Base-by-base conservation (phyloP, 2,888 invertebrate genomes). In the Agrotis segetum region DNA sequence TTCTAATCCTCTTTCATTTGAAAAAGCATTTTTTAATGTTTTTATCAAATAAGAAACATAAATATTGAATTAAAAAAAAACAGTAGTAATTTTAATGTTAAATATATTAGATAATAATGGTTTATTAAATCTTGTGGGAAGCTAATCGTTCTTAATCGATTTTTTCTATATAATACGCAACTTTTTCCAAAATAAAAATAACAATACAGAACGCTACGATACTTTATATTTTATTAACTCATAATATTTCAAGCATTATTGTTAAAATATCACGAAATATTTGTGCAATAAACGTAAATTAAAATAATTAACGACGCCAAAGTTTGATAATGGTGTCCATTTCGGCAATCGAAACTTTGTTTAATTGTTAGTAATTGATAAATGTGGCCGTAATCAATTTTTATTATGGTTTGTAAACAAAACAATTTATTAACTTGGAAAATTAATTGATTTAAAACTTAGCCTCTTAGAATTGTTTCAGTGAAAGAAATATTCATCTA, bases 331-430 rank as follows among this genome's bases (percentile, higher is more conserved):
- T 65, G 74, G 47, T 50, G 40, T 65, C 53, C 56, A 53, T 65
- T 79, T 63, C 50, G 56, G 49, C 77, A 61, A 74, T 77, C 60
- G 40, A 50, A 74, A 79, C 56, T 69, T 77, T 66, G 65, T 69
- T 65, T 53, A 56, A 73, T 62, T 71, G 62, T 63, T 58, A 74
- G 49, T 69, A 77, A 79, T 79, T 69, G 79, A 68, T 74, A 40
- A 62, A 79, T 79, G 77, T 58, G 67, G 49, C 53, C 49, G 73
- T 62, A 59, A 67, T 73, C 78, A 55, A 64, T 67, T 73, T 78
- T 56, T 72, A 64, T 79, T 68, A 79, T 19, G 55, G 16, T 17
- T 63, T 24, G 29, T 49, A 44, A 63, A 47, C 40, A 66, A 65
- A 65, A 49, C 21, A 67, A 59, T 74, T 73, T 62, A 62, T 66